Percentiles rank a stretch among this genome's conserved stretches.
Evolutionary conservation across 2,888 invertebrate genomes (phyloP).

Genomic region (Peribatodes rhomboidaria): DNA sequence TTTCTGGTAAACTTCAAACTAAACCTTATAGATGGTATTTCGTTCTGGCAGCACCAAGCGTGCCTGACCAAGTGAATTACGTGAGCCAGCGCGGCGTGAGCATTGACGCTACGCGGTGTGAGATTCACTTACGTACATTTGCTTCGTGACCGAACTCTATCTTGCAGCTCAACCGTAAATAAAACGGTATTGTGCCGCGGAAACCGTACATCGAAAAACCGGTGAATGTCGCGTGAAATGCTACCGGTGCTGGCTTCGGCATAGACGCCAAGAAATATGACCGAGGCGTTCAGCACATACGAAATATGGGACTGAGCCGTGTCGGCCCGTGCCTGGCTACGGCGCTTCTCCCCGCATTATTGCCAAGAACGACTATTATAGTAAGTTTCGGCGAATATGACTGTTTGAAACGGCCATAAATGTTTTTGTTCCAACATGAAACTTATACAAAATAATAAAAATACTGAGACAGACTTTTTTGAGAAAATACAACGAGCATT

Average conservation of each 20-base stretch:
- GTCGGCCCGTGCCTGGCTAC: slow-evolving; percentile 63
- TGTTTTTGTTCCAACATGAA: slow-evolving; percentile 12
- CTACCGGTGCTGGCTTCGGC: slow-evolving; percentile 70
- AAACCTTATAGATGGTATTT: not conserved
- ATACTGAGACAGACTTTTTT: not conserved
- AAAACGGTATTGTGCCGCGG: slow-evolving; percentile 76
- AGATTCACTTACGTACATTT: slow-evolving; percentile 68
- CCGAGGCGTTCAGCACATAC: slow-evolving; percentile 70
- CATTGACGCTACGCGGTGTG: slow-evolving; percentile 51
- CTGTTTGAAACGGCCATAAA: slow-evolving; percentile 25
- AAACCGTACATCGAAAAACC: slow-evolving; percentile 80
- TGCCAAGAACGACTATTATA: slow-evolving; percentile 36
- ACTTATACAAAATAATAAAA: slow-evolving; percentile 2
- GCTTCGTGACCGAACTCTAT: slow-evolving; percentile 71
- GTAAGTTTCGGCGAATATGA: slow-evolving; percentile 30
- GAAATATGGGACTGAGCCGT: slow-evolving; percentile 69
- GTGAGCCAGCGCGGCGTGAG: slow-evolving; percentile 49
- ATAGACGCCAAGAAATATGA: slow-evolving; percentile 78
- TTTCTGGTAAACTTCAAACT: not conserved
- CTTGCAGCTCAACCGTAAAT: slow-evolving; percentile 73
- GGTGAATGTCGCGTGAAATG: slow-evolving; percentile 79
- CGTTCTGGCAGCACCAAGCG: slow-evolving; percentile 39
- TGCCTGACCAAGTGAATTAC: slow-evolving; percentile 62
- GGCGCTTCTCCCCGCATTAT: slow-evolving; percentile 28
- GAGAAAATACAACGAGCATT: slow-evolving; percentile 1